These are phyloP conservation scores for Circaetus cinerascens DNA, from an alignment of 2,113 vertebrate species.

Conservation along the genomic window DNA sequence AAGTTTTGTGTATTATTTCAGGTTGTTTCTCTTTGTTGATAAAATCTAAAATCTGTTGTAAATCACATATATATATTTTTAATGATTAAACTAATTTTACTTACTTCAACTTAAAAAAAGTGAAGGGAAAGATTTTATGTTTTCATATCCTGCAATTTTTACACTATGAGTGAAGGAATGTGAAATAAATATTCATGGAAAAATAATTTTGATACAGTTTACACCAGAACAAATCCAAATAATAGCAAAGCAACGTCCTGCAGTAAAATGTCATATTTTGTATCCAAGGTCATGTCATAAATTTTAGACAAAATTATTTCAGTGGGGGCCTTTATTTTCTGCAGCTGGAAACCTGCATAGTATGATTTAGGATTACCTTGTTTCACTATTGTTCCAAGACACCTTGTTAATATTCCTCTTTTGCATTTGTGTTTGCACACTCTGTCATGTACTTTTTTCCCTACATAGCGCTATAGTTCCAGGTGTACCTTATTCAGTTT, in stretches of 20 bases:
- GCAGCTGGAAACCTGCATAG: conserved; percentile 62
- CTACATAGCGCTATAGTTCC: conserved; percentile 33
- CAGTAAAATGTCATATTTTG: conserved; percentile 54
- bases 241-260: conserved; percentile 33
- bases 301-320: conserved; percentile 78
- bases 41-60: not conserved
- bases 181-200: conserved; percentile 66
- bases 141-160: not conserved
- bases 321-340: conserved; percentile 75
- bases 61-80: not conserved
- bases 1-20: not conserved
- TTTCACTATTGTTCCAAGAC: conserved; percentile 62
- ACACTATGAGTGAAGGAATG: not conserved
- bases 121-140: not conserved
- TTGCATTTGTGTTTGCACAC: conserved; percentile 31
- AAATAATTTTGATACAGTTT: conserved; percentile 64
- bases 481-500: conserved; percentile 63
- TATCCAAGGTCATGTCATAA: conserved; percentile 65
- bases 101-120: not conserved
- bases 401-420: conserved; percentile 59
- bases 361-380: conserved; percentile 75
- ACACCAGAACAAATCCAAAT: conserved; percentile 50
- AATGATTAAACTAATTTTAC: not conserved
- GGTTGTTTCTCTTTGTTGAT: not conserved
- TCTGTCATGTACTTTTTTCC: conserved; percentile 6